A percentile compares a stretch with the other conserved stretches of the same genome.
These are phyloP conservation scores for Engraulis encrasicolus DNA, from an alignment of 2,113 vertebrate species.

Conservation along the genomic window DNA sequence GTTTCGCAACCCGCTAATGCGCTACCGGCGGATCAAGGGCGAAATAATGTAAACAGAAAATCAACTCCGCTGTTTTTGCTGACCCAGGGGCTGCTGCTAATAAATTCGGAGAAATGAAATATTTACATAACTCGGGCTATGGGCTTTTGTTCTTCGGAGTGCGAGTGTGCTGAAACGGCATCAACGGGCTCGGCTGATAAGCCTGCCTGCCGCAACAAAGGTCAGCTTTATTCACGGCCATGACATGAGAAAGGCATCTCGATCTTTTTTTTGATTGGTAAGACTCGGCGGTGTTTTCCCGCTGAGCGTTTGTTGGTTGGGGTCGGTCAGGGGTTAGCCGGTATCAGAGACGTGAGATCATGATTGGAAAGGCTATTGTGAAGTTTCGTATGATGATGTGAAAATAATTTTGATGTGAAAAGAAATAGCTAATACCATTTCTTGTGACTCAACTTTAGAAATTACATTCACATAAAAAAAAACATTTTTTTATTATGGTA, in stretches of 20 bases:
- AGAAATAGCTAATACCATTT: too few relatives aligned
- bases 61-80: not conserved
- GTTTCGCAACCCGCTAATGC: not conserved
- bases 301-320: too few relatives aligned
- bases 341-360: too few relatives aligned
- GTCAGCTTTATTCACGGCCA: not conserved
- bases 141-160: not conserved
- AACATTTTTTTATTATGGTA: not conserved
- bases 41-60: not conserved
- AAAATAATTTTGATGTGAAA: too few relatives aligned
- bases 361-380: too few relatives aligned
- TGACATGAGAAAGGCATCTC: not conserved
- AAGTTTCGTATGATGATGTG: too few relatives aligned
- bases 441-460: too few relatives aligned
- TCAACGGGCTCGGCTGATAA: not conserved
- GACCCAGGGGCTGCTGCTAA: not conserved
- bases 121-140: not conserved
- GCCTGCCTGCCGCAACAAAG: not conserved
- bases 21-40: not conserved
- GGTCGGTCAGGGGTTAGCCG: too few relatives aligned
- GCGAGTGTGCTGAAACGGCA: not conserved
- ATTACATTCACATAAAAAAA: too few relatives aligned
- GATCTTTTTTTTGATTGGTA: not conserved
- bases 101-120: not conserved
- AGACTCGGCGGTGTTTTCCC: too few relatives aligned